A percentile compares a stretch with the other conserved stretches of the same genome.
Conservation (phyloP, 1,140 invertebrate genomes). For the Eriosoma lanigerum region DNA sequence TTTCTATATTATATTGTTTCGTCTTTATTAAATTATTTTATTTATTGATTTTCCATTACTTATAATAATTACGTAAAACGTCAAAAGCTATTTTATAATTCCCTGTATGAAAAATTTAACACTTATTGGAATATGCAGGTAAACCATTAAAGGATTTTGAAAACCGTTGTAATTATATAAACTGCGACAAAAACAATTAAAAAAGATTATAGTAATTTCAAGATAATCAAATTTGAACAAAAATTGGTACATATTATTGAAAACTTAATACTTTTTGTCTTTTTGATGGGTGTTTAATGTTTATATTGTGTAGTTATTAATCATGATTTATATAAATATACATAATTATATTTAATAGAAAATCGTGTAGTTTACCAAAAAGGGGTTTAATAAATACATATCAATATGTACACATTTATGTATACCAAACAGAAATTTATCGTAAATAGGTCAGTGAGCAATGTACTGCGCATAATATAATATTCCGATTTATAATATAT, state of each 20-base stretch:
- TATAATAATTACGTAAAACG: background rate
- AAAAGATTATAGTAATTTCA: background rate
- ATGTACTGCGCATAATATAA: background rate
- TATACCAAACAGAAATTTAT: conserved; percentile 9
- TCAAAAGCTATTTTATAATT: background rate
- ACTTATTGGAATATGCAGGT: background rate
- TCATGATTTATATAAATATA: no score
- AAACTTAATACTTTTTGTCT: conserved; percentile 5
- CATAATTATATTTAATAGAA: no score
- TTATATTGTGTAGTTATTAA: background rate
- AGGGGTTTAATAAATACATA: background rate
- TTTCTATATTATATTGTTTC: no score
- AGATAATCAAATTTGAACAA: background rate
- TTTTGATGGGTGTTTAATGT: background rate
- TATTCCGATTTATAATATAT: background rate
- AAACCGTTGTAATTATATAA: background rate
- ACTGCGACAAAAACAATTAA: background rate
- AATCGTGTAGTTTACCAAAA: background rate
- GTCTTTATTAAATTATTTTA: background rate
- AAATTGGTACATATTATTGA: no score
- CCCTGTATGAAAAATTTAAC: no score
- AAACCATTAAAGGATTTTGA: background rate
- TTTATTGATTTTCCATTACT: background rate
- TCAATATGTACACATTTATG: background rate
- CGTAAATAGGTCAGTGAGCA: background rate